Evolutionary conservation across 1,140 invertebrate species (phyloP), one percentile per base, ranked within the genome.

Genomic region (Drosophila gunungcola): DNA sequence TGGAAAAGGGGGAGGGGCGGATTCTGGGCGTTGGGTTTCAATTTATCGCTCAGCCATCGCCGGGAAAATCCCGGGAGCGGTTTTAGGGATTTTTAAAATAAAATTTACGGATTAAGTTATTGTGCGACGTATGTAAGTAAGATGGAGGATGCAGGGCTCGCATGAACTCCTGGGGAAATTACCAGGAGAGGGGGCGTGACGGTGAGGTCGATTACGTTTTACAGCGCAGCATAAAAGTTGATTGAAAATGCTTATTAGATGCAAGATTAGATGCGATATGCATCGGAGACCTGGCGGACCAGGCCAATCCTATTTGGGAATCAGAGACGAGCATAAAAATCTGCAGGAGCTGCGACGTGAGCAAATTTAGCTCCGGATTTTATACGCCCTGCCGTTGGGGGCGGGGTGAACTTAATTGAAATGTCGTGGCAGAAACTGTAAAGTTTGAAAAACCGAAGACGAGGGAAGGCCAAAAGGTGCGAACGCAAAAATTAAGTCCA

Each of bases 231-330:
- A 91, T 91, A 91, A 91, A 91, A 91, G 90, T 90, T 91, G 90
- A 91, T 91, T 91, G 90, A 91, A 91, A 91, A 91, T 91, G 90
- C 90, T 91, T 91, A 91, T 91, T 91, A 91, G 90, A 91, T 91
- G 83, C 90, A 90, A 91, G 90, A 91, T 91, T 91, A 91, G 90
- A 90, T 91, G 83, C 68, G 84, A 84, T 88, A 81, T 78, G 75
- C 73, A 78, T 63, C 74, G 54, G 34, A 58, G 45, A 73, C 54
- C 60, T n/a, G 25, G 25, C 53, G 34, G 62, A 69, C 78, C 72
- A 42, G 45, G 48, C 54, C 78, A 82, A 60, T 86, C 75, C 74
- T 67, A 76, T 67, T 83, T 67, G 68, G 45, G 76, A 88, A 83
- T 88, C 80, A 83, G 56, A 78, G 67, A 51, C 77, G 65, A 68